Conservation (phyloP, 2,888 invertebrate genomes). For the Meganola albula region DNA sequence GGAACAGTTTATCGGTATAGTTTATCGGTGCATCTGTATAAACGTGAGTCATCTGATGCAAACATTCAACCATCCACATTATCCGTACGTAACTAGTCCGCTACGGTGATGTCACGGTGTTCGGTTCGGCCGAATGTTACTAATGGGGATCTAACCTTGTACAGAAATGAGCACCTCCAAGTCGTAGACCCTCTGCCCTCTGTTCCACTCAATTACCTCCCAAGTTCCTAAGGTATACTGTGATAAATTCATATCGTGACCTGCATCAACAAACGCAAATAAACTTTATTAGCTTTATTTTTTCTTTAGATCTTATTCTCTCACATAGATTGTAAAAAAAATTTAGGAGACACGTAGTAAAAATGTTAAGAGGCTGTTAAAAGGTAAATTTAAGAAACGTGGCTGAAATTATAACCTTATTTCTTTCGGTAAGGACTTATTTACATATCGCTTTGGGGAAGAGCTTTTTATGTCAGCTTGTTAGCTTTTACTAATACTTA, state of each 20-base stretch:
- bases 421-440: constrained; percentile 42
- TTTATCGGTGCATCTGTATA: no score
- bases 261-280: constrained; percentile 54
- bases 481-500: constrained; percentile 13
- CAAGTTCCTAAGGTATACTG: constrained; percentile 53
- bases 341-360: constrained; percentile 59
- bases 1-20: no score
- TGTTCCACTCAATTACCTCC: constrained; percentile 53
- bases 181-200: constrained; percentile 39
- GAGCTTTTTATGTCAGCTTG: constrained; percentile 16
- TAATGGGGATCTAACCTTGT: no score
- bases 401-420: constrained; percentile 56
- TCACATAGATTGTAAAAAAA: constrained; percentile 41
- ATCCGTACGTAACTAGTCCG: no score
- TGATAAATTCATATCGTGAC: constrained; percentile 63
- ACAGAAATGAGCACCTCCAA: constrained; percentile 34
- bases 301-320: constrained; percentile 53
- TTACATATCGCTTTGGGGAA: constrained; percentile 44
- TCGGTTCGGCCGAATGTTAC: no score
- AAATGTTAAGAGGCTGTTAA: constrained; percentile 66
- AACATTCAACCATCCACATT: no score
- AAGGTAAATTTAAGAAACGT: constrained; percentile 66
- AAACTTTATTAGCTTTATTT: constrained; percentile 52
- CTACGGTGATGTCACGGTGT: no score
- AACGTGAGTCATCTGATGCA: no score